These are phyloP conservation scores for Ephydatia muelleri DNA, from an alignment of 37 sponge, comb jelly and placozoan genomes.

Conservation along the genomic window DNA sequence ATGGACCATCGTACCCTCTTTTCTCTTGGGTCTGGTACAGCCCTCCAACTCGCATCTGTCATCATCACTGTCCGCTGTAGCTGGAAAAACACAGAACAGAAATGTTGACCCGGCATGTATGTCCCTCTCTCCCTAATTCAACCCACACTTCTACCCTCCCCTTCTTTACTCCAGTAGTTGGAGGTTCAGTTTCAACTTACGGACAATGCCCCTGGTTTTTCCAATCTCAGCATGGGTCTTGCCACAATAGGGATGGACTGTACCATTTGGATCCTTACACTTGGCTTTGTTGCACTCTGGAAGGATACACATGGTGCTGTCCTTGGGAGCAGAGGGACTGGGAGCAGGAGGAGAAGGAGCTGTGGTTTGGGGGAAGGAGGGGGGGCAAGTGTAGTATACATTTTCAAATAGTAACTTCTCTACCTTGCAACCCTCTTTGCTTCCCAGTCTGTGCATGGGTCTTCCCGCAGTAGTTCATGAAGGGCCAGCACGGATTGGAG, in stretches of 20 bases:
- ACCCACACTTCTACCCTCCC: not conserved
- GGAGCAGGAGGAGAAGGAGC: not conserved
- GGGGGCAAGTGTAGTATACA: not conserved
- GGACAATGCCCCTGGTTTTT: conserved; percentile 35
- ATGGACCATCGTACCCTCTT: conserved; percentile 41
- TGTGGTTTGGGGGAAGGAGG: not conserved
- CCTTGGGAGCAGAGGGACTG: conserved; percentile 27
- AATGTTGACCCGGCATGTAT: not conserved
- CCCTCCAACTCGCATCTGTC: conserved; percentile 71
- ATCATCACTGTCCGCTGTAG: conserved; percentile 20
- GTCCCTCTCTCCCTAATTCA: not conserved
- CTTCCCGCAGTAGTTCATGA: conserved; percentile 86
- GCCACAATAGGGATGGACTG: conserved; percentile 65
- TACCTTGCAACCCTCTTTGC: conserved; percentile 53
- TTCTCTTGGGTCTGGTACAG: conserved; percentile 45
- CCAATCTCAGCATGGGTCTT: conserved; percentile 67
- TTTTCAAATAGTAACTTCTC: conserved; percentile 3
- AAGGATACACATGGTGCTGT: conserved; percentile 48
- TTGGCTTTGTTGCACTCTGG: conserved; percentile 51
- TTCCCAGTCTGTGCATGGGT: conserved; percentile 73
- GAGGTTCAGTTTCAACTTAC: conserved; percentile 23
- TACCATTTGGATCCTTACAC: conserved; percentile 21
- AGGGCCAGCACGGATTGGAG: conserved; percentile 74
- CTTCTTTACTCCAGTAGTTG: not conserved
- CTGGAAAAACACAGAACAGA: conserved; percentile 15